These are phyloP conservation scores for Sycophila sp. DNA, from an alignment of 1,140 invertebrate genomes.

Conservation along the genomic window DNA sequence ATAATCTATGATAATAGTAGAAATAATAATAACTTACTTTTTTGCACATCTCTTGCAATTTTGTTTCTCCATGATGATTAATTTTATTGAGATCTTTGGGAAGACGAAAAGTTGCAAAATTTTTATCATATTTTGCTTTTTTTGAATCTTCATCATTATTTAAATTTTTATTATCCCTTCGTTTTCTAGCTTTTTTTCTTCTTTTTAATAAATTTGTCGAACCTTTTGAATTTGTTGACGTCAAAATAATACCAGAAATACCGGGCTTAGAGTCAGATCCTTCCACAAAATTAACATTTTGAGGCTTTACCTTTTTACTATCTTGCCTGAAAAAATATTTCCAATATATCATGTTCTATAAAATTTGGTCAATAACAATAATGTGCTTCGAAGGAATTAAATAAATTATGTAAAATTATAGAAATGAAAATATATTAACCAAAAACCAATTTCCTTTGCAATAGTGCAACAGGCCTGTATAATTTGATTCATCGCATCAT, in stretches of 20 bases:
- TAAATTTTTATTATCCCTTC: neutral
- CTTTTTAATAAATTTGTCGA: too few relatives aligned
- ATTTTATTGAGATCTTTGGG: constrained; percentile 57
- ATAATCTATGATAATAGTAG: neutral
- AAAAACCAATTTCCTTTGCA: constrained; percentile 11
- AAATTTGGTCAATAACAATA: neutral
- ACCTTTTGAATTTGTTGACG: constrained; percentile 11
- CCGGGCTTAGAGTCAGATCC: neutral
- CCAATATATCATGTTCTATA: too few relatives aligned
- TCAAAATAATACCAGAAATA: neutral
- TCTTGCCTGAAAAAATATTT: too few relatives aligned
- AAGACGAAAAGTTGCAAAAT: neutral
- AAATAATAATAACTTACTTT: constrained; percentile 46
- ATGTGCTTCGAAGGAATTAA: neutral
- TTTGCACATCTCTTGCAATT: constrained; percentile 68
- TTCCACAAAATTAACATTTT: neutral
- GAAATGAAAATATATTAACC: too few relatives aligned
- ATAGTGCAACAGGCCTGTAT: constrained; percentile 15
- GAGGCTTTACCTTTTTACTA: too few relatives aligned
- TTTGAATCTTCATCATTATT: neutral
- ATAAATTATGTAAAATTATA: neutral
- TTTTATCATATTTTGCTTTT: neutral
- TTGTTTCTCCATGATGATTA: constrained; percentile 72
- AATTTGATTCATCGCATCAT: constrained; percentile 19
- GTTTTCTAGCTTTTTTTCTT: too few relatives aligned